A percentile compares a stretch with the other conserved stretches of the same genome.
Evolutionary conservation across 2,888 invertebrate genomes (phyloP).

Genomic region (Caenorhabditis sp.): DNA sequence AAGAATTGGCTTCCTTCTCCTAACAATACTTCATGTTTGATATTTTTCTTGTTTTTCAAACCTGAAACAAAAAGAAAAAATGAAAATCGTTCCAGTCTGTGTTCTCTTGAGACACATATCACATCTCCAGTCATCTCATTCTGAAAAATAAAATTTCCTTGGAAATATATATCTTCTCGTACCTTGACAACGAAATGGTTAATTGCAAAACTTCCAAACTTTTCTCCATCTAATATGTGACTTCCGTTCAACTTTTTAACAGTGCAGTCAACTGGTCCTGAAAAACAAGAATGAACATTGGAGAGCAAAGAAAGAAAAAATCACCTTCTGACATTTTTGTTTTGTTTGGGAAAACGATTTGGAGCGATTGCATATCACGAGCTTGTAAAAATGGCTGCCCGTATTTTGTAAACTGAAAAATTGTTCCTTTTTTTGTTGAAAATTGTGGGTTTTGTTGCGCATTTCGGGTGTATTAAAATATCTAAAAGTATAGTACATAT

Average conservation of each 20-base stretch:
- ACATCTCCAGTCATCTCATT: neutral
- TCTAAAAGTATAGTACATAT: too few species aligned
- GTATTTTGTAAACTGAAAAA: neutral
- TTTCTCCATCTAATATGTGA: neutral
- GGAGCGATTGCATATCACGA: neutral
- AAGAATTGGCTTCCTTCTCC: neutral
- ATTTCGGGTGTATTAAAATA: too few species aligned
- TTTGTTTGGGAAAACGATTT: neutral
- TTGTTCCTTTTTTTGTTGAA: too few species aligned
- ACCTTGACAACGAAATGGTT: neutral
- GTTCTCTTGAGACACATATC: neutral
- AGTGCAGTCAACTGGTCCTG: neutral
- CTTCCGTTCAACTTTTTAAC: neutral
- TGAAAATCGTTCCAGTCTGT: neutral
- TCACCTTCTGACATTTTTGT: neutral
- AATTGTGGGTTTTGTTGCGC: too few species aligned
- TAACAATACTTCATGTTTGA: neutral
- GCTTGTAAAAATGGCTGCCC: neutral
- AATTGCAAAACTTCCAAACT: neutral
- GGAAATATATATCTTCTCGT: neutral
- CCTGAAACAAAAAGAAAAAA: neutral
- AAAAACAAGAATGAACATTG: neutral
- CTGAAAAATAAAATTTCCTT: neutral
- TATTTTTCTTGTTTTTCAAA: neutral
- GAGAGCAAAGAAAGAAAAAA: neutral